phyloP scores from a whole-genome alignment of 1,140 invertebrate species.

The Bombus affinis region DNA sequence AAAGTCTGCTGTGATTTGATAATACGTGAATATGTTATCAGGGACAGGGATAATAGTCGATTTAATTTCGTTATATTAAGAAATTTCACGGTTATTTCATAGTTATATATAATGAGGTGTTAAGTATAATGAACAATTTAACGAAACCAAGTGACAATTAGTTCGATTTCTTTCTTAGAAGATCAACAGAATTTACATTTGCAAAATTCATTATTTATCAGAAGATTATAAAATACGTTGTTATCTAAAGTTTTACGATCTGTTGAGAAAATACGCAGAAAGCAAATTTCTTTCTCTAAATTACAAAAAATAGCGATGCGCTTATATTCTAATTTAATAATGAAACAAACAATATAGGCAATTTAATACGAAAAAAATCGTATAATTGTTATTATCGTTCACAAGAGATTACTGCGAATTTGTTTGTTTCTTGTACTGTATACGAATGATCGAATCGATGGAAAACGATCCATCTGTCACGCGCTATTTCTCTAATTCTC shows the following conservation, averaged over 20 bases:
- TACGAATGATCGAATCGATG: background rate
- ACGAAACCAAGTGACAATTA: conserved; percentile 2
- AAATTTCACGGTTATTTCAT: background rate
- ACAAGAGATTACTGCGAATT: background rate
- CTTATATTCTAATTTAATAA: background rate
- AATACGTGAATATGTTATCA: conserved; percentile 18
- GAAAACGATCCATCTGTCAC: background rate
- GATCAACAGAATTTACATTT: background rate
- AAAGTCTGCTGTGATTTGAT: conserved; percentile 36
- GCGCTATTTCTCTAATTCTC: background rate
- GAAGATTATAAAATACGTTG: too few species aligned
- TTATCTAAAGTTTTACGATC: too few species aligned
- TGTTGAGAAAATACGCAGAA: too few species aligned
- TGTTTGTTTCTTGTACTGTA: too few species aligned
- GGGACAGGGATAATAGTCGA: background rate
- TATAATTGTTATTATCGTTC: background rate
- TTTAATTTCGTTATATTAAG: background rate
- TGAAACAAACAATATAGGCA: background rate
- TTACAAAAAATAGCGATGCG: too few species aligned
- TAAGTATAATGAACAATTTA: background rate
- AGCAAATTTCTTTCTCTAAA: too few species aligned
- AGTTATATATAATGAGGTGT: background rate
- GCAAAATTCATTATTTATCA: background rate
- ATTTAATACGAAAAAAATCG: background rate
- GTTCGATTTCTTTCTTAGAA: too few species aligned